Base-by-base conservation (phyloP, 2,888 invertebrate genomes). In the Stenolophus ochropezus region DNA sequence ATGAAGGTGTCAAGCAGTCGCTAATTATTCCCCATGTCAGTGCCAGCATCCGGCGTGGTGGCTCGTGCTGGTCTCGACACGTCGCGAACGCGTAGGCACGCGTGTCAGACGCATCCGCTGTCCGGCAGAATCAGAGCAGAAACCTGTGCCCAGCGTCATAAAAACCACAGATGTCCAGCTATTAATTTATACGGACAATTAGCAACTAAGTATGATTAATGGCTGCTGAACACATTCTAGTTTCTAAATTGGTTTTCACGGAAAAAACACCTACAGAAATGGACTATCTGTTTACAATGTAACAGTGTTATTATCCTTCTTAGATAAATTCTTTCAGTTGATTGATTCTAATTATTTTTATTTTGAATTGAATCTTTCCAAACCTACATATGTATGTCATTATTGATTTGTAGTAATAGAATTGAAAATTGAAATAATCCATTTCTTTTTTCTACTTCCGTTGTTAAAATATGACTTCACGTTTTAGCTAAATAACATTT, bases 11-110 rank as follows among this genome's bases (percentile, higher is more conserved):
- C 23, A 21, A 23, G 25, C 61, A 69, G 65, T 14, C n/a, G 65
- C 65, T 69, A 69, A 69, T 69, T 69, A 69, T 69, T 69, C 27
- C 65, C 33, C 27, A 69, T 33, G 65, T 69, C 65, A 69, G 27
- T 69, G 6, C 16, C 11, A 18, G 23, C 61, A 61, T 61, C 61
- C 61, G 61, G 61, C 65, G 14, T 33, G n/a, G 6, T 27, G 33
- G 65, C 65, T 69, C 33, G 65, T 69, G 33, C 33, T 42, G 11
- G 11, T 42, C 11, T 42, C 8, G 33, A 42, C 33, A 4, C 11
- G 33, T 42, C 33, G 33, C 65, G n/a, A 25, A 25, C 25, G 61
- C 61, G 65, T 33, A 69, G 27, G 33, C 65, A 61, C 61, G 65
- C 18, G 65, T 20, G 33, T 33, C 65, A 69, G 25, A 18, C 65